Percentiles rank a stretch among this genome's conserved stretches.
These are phyloP conservation scores for Eupithecia subfuscata DNA, from an alignment of 2,888 invertebrate species.

Conservation along the genomic window DNA sequence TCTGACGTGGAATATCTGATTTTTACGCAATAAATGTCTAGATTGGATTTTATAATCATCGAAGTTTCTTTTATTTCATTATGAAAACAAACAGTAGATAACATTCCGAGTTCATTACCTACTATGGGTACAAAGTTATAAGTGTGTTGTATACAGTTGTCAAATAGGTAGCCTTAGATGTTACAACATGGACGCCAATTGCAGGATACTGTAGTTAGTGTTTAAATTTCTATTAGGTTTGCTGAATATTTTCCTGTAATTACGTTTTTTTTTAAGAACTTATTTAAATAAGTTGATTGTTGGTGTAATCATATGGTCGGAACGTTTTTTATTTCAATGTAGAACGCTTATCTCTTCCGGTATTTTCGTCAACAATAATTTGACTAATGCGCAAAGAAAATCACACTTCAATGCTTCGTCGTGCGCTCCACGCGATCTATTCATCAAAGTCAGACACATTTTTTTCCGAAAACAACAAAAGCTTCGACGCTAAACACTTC, in stretches of 20 bases:
- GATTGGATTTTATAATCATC: background rate
- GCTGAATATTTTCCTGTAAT: too few species aligned
- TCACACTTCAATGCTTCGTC: slow-evolving; percentile 69
- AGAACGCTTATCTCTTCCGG: background rate
- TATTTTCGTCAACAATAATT: slow-evolving; percentile 45
- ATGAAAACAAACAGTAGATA: background rate
- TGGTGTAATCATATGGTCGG: background rate
- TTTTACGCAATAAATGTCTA: background rate
- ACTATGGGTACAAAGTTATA: too few species aligned
- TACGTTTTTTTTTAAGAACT: too few species aligned
- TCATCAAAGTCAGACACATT: slow-evolving; percentile 65
- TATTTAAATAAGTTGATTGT: background rate
- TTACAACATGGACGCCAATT: too few species aligned
- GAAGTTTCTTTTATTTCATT: background rate
- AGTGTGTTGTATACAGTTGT: background rate
- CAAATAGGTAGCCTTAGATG: background rate
- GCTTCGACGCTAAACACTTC: slow-evolving; percentile 80
- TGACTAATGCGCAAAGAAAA: slow-evolving; percentile 75
- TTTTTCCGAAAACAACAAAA: slow-evolving; percentile 76
- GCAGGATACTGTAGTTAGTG: too few species aligned
- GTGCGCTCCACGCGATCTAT: slow-evolving; percentile 76
- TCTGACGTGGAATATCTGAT: background rate
- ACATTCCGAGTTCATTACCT: background rate
- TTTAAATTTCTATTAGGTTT: too few species aligned
- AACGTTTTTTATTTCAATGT: background rate